Conservation (phyloP, 2,797 vertebrate species). For the Takifugu ocellatus region DNA sequence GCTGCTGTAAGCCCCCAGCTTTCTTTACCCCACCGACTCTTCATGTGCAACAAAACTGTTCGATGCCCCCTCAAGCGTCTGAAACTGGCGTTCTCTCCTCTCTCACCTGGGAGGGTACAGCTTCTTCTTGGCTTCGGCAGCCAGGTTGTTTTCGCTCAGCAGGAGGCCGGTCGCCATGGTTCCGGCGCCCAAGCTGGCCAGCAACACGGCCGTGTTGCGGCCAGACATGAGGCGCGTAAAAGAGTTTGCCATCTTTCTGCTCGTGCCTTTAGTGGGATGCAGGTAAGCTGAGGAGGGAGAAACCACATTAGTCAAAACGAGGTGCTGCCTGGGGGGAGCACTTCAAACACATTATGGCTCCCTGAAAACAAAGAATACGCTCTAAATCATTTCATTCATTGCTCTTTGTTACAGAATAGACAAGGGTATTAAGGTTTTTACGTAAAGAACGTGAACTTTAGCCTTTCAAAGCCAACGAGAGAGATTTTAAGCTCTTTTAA, state of each 20-base stretch:
- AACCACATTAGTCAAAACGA: background rate
- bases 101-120: conserved; percentile 86
- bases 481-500: no score
- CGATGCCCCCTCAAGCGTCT: no score
- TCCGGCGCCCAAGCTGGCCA: conserved; percentile 81
- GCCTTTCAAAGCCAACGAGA: no score
- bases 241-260: conserved; percentile 78
- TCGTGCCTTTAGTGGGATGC: conserved; percentile 1
- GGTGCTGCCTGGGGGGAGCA: background rate
- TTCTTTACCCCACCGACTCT: no score
- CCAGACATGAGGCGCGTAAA: conserved; percentile 83
- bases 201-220: conserved; percentile 74
- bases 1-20: no score
- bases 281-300: conserved; percentile 29
- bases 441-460: no score
- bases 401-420: background rate
- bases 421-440: no score
- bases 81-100: background rate
- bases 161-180: conserved; percentile 78
- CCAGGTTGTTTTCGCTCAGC: conserved; percentile 70
- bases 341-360: background rate
- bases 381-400: background rate
- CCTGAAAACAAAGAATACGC: background rate
- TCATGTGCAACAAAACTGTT: no score
- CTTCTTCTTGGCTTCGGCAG: conserved; percentile 69